Conservation (phyloP, 1,140 invertebrate genomes). For the Sycophaga agraensis region DNA sequence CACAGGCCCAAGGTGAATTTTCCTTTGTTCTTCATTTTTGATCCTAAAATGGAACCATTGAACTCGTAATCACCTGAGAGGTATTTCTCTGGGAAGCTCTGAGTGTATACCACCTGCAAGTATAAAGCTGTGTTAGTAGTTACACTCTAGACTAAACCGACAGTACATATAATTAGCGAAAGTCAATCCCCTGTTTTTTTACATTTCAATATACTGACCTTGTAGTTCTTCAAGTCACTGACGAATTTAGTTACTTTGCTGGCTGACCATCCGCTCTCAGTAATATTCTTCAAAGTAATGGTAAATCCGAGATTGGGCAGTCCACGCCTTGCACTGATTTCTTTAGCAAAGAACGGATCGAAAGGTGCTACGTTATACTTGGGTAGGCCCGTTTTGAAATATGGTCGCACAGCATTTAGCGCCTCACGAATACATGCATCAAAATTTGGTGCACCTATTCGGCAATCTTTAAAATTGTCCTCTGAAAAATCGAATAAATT, state of each 20-base stretch:
- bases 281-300: conserved; percentile 71
- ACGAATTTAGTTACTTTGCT: conserved; percentile 76
- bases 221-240: conserved; percentile 50
- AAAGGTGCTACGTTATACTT: conserved; percentile 72
- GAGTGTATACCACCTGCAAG: conserved; percentile 72
- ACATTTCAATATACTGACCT: conserved; percentile 43
- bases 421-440: conserved; percentile 72
- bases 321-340: conserved; percentile 66
- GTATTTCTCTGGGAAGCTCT: conserved; percentile 79
- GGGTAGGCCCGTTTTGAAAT: conserved; percentile 73
- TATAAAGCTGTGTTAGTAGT: not conserved
- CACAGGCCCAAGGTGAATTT: conserved; percentile 74
- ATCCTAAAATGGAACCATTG: conserved; percentile 63
- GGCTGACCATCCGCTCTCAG: conserved; percentile 73
- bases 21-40: conserved; percentile 64
- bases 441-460: conserved; percentile 62
- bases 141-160: too few relatives aligned
- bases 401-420: conserved; percentile 70
- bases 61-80: conserved; percentile 71
- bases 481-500: conserved; percentile 38
- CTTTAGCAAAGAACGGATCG: conserved; percentile 73
- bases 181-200: too few relatives aligned
- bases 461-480: conserved; percentile 63
- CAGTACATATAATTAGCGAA: too few relatives aligned
- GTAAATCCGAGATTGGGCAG: conserved; percentile 66